A percentile compares a stretch with the other conserved stretches of the same genome.
These are phyloP conservation scores for Drosophila rubida DNA, from an alignment of 2,888 invertebrate genomes.

Conservation along the genomic window DNA sequence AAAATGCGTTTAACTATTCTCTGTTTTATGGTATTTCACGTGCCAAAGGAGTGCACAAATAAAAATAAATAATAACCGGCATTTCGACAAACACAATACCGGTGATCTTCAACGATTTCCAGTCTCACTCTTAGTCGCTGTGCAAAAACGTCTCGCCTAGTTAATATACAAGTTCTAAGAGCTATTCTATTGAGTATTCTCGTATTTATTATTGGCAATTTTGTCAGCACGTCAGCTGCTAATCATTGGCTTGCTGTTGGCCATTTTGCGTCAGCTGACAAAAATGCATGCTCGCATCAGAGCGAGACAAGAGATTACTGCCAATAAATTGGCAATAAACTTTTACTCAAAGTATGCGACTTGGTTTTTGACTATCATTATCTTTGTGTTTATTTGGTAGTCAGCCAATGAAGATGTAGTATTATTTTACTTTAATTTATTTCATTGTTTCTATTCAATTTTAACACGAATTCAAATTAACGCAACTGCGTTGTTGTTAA, in stretches of 20 bases:
- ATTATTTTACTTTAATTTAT: conserved; percentile 4
- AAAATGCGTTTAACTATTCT: background rate
- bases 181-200: background rate
- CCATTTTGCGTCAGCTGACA: conserved; percentile 45
- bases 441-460: conserved; percentile 2
- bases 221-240: conserved; percentile 10
- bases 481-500: conserved; percentile 7
- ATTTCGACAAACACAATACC: conserved; percentile 31
- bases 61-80: conserved; percentile 38
- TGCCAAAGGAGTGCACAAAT: conserved; percentile 6
- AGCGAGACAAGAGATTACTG: conserved; percentile 2
- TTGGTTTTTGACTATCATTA: conserved; percentile 2
- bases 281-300: conserved; percentile 27
- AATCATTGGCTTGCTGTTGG: conserved; percentile 18
- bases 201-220: conserved; percentile 30
- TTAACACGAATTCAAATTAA: conserved; percentile 11
- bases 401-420: background rate
- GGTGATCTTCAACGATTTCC: conserved; percentile 15
- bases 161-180: conserved; percentile 19
- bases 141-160: conserved; percentile 23
- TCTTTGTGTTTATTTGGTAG: conserved; percentile 6
- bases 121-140: conserved; percentile 12
- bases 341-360: conserved; percentile 2
- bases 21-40: conserved; percentile 17
- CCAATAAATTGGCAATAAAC: conserved; percentile 4